Conservation (phyloP, 2,888 invertebrate genomes). For the Troides helena region DNA sequence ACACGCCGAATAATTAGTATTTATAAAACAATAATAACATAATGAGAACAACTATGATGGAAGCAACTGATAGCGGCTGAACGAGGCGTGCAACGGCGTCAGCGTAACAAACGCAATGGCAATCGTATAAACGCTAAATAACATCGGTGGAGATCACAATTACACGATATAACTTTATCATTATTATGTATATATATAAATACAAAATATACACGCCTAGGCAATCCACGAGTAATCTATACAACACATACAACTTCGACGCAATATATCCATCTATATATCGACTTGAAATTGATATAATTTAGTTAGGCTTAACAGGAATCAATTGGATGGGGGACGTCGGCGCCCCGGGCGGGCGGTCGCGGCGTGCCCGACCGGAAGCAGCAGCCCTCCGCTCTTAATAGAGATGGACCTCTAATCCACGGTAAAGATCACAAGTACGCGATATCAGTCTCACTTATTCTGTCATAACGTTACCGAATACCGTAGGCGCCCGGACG, state of each 20-base stretch:
- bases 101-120: conserved; percentile 74
- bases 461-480: conserved; percentile 76
- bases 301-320: conserved; percentile 64
- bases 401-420: conserved; percentile 45
- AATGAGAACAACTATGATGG: conserved; percentile 68
- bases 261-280: conserved; percentile 73
- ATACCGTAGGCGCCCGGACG: conserved; percentile 55
- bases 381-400: conserved; percentile 35
- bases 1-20: conserved; percentile 60
- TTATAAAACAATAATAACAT: conserved; percentile 60
- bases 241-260: conserved; percentile 73
- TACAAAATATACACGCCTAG: conserved; percentile 75
- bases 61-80: conserved; percentile 69
- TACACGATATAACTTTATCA: conserved; percentile 71
- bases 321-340: conserved; percentile 56
- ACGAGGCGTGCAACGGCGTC: conserved; percentile 59
- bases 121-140: conserved; percentile 76
- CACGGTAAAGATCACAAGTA: conserved; percentile 62
- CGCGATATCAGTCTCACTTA: conserved; percentile 79
- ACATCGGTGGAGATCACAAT: conserved; percentile 81
- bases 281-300: conserved; percentile 74
- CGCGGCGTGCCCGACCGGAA: conserved; percentile 31
- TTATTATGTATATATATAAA: conserved; percentile 55
- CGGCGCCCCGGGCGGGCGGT: not conserved
- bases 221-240: conserved; percentile 53